phyloP scores from a whole-genome alignment of 2,797 vertebrate genomes.

The Tapera naevia region DNA sequence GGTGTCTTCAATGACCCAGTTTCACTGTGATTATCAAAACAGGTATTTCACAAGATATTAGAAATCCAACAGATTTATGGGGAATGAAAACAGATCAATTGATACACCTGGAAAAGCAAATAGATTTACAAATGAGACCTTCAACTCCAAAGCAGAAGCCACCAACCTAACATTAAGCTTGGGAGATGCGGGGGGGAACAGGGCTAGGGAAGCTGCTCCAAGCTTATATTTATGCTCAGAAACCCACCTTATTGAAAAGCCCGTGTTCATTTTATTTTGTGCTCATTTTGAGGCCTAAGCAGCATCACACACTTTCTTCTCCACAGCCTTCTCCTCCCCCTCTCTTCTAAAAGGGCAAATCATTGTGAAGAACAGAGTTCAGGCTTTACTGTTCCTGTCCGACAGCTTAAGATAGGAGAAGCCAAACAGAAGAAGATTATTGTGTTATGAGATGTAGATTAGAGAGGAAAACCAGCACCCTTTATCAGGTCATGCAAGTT shows the following conservation, averaged over 20 bases:
- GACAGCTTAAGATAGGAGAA: not conserved
- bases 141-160: not conserved
- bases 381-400: not conserved
- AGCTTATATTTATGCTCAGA: not conserved
- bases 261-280: not conserved
- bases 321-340: not conserved
- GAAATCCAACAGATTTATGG: not conserved
- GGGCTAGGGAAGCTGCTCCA: not conserved
- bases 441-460: not conserved
- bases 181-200: no score
- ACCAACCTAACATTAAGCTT: not conserved
- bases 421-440: constrained; percentile 8
- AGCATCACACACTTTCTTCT: not conserved
- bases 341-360: not conserved
- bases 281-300: not conserved
- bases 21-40: not conserved
- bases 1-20: not conserved
- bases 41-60: not conserved
- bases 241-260: not conserved
- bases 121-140: not conserved
- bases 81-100: not conserved
- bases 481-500: not conserved
- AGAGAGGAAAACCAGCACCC: not conserved
- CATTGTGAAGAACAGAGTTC: not conserved
- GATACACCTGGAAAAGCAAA: not conserved